Base-by-base conservation (phyloP, 2,797 vertebrate species). In the Cuculus canorus region DNA sequence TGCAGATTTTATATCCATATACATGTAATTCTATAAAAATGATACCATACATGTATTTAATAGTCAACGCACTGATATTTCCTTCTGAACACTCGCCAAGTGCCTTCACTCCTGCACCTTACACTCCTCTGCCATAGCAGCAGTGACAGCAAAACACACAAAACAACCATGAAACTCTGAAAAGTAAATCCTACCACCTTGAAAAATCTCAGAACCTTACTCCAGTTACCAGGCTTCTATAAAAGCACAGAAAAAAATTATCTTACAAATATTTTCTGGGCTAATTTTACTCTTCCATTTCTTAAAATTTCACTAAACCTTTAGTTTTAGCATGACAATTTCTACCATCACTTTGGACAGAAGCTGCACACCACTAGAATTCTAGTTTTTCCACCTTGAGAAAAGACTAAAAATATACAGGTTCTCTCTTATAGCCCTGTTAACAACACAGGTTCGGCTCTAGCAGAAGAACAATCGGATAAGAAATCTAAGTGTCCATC, bases 381-480 rank as follows among this genome's bases (percentile, higher is more conserved):
- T 75, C 39, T 17, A 24, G 16, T 32, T 93, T 83, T 85, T 57
- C 68, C 64, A 71, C 64, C 70, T 73, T 59, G 53, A 86, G 25
- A 90, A 82, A 82, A 88, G 11, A 16, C 54, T 57, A 80, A 87
- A 89, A 87, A 73, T 37, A 75, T 1, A 64, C 5, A 43, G 24
- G n/a, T 82, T 87, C 57, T 90, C 81, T 94, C 50, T 82, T 17
- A 41, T 5, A 95, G 93, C 75, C 56, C 61, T 17, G 10, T 9
- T 84, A 53, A 48, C 69, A 75, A 64, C 25, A 71, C 45, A 70
- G 33, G 13, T 80, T 94, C 14, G 4, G n/a, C 60, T 86, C 37
- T 45, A 82, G 76, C 59, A 92, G 64, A 89, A 93, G 57, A 96
- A 92, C 73, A 92, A 84, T 9, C 66, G 86, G 73, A 48, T 91